Evolutionary conservation across 2,888 invertebrate species (phyloP).

Genomic region (Carcina quercana): DNA sequence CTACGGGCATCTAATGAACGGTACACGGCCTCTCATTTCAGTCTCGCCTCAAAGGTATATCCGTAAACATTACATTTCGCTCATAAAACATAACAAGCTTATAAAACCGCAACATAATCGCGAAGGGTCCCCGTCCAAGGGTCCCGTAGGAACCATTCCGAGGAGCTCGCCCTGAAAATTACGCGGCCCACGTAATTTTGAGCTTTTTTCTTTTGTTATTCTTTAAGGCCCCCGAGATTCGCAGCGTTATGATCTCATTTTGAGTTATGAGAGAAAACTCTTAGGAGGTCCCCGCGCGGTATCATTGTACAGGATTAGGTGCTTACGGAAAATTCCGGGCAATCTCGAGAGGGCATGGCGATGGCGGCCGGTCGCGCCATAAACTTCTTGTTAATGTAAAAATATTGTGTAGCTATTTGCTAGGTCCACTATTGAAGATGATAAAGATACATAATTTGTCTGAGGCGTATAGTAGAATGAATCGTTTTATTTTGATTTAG

Average conservation of each 20-base stretch:
- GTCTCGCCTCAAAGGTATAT: constrained; percentile 34
- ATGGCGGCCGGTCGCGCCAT: no score
- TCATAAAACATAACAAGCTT: constrained; percentile 70
- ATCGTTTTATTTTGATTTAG: no score
- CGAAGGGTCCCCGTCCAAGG: constrained; percentile 45
- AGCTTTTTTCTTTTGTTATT: constrained; percentile 69
- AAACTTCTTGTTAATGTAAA: no score
- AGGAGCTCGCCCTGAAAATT: constrained; percentile 66
- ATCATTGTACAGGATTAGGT: constrained; percentile 65
- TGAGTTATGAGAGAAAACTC: constrained; percentile 70
- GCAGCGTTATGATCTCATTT: constrained; percentile 72
- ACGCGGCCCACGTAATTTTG: constrained; percentile 68
- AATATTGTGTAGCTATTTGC: no score
- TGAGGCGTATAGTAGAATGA: no score
- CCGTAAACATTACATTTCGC: constrained; percentile 52
- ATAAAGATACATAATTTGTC: no score
- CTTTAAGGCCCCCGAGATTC: constrained; percentile 63
- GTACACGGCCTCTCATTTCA: constrained; percentile 27
- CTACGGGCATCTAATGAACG: no score
- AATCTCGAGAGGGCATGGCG: constrained; percentile 13
- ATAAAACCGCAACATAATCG: constrained; percentile 69
- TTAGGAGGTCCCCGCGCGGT: constrained; percentile 54
- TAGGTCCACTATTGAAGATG: no score
- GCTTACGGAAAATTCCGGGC: constrained; percentile 34
- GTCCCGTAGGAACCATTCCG: constrained; percentile 59